These are phyloP conservation scores for Notarius quadriscutis DNA, from an alignment of 2,113 vertebrate species.

Conservation along the genomic window DNA sequence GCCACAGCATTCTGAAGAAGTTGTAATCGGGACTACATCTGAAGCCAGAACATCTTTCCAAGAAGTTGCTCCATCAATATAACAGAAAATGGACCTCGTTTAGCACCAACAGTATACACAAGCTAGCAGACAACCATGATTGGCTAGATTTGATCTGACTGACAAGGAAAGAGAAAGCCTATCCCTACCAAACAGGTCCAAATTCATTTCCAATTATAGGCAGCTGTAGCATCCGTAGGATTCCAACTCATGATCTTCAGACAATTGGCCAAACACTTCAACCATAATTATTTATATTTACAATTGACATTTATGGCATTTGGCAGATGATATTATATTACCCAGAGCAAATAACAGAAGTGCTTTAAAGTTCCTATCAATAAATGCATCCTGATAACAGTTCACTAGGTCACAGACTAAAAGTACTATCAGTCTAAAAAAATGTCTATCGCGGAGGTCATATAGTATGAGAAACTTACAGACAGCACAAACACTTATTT, in stretches of 20 bases:
- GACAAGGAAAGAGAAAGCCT: not conserved
- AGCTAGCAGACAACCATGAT: not conserved
- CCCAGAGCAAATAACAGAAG: not conserved
- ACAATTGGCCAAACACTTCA: not conserved
- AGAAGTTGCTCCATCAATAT: not conserved
- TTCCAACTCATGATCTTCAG: not conserved
- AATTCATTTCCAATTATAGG: not conserved
- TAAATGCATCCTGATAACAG: not conserved
- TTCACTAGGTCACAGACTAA: not conserved
- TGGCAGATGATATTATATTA: not conserved
- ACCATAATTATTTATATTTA: not conserved
- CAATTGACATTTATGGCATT: not conserved
- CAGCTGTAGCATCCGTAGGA: not conserved
- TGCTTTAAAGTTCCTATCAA: not conserved
- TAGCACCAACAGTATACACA: not conserved
- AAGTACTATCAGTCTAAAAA: not conserved
- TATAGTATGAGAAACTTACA: not conserved
- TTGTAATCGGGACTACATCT: not conserved
- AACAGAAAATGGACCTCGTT: not conserved
- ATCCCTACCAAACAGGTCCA: not conserved
- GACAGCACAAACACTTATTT: not conserved
- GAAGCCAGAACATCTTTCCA: not conserved
- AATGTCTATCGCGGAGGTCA: not conserved
- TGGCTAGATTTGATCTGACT: not conserved
- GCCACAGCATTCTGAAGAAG: not conserved